Evolutionary conservation across 2,888 invertebrate species (phyloP), one percentile per base, ranked within the genome.

Genomic region (Catocala fraxini): DNA sequence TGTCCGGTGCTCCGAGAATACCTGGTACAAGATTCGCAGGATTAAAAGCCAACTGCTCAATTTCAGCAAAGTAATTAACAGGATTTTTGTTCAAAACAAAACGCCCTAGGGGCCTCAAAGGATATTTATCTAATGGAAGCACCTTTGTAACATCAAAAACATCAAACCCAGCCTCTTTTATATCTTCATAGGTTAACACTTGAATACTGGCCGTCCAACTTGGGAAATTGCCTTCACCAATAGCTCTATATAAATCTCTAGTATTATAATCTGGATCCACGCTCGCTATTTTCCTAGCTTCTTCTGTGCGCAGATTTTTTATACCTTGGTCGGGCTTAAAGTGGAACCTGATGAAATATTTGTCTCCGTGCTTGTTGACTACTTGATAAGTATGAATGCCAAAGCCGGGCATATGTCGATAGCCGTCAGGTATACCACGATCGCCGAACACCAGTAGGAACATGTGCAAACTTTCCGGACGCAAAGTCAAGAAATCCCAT

Each of bases 71-170:
- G 88, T 98, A 98, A 86, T 98, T 98, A 58, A 95, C 95, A 0
- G 98, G 97, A 89, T 98, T 99, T 69, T 97, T 95, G 87, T 99
- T 97, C 41, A 99, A 92, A 0, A 97, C 96, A 73, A 99, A 84
- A 85, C 96, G 96, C 2, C 99, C 99, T 0, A 98, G 96, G 0
- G 96, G 97, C 63, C 97, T 96, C 56, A 98, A 90, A 0, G 98
- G 98, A 89, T 94, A 98, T 2, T 98, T 97, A 42, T 93, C 91
- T 56, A 70, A 89, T 0, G 98, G 96, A 97, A 98, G 97, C 0
- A 97, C 94, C 95, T 98, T 98, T 5, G 98, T 98, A 51, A 98
- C 89, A 88, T 99, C 99, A 88, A 99, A 99, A 0, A 98, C 98
- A 93, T 98, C 98, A 91, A 96, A 98, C 65, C 95, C 95, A 79